Conservation (phyloP, 2,888 invertebrate species). For the Spatulosminthurus flaviceps region DNA sequence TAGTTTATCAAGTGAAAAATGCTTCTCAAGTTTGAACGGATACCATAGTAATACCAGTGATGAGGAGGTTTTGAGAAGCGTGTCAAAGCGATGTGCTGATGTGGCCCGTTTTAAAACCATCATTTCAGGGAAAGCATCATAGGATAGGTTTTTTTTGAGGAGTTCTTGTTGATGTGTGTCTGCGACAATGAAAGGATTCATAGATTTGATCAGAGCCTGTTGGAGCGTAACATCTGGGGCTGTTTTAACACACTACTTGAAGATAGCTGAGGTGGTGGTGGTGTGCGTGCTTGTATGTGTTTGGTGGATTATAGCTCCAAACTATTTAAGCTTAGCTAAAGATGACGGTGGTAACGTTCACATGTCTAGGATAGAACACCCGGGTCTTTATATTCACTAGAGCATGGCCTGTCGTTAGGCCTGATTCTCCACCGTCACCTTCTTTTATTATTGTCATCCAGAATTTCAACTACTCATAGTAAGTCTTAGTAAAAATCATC, state of each 20-base stretch:
- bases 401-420: not conserved
- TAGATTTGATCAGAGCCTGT: constrained; percentile 25
- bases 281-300: not conserved
- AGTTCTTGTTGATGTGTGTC: constrained; percentile 40
- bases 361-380: not conserved
- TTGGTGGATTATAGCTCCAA: not conserved
- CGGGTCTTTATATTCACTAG: not conserved
- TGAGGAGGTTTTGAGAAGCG: constrained; percentile 32
- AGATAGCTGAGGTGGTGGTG: constrained; percentile 5
- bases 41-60: not conserved
- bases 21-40: not conserved
- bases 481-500: no score
- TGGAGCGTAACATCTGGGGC: constrained; percentile 43
- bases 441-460: not conserved
- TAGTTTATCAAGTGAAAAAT: constrained; percentile 38
- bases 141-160: constrained; percentile 28
- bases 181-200: constrained; percentile 47
- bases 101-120: constrained; percentile 39
- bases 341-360: not conserved
- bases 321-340: not conserved
- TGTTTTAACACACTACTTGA: constrained; percentile 15
- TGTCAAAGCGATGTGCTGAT: constrained; percentile 47
- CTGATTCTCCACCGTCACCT: not conserved
- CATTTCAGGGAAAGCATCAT: constrained; percentile 43
- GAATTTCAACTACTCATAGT: not conserved